Conservation (phyloP, 2,888 invertebrate genomes). For the Cataglyphis albicans region DNA sequence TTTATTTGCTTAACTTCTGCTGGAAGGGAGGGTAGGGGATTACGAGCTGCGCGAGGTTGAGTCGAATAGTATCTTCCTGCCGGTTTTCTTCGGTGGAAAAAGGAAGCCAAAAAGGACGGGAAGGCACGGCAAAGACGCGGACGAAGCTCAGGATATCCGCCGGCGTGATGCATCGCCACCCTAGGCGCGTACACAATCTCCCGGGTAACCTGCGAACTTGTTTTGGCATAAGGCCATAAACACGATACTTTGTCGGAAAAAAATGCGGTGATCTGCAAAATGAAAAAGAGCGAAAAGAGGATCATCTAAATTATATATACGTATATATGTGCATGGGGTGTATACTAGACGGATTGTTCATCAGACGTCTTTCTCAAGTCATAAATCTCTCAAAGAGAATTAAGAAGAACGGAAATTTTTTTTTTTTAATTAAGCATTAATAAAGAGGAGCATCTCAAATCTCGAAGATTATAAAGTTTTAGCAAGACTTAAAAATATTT, state of each 20-base stretch:
- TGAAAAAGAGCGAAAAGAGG: constrained; percentile 23
- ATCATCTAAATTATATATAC: constrained; percentile 23
- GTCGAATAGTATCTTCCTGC: constrained; percentile 56
- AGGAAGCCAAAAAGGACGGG: constrained; percentile 51
- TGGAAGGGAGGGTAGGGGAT: constrained; percentile 36
- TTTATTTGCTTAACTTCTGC: constrained; percentile 68
- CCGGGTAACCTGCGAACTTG: constrained; percentile 54
- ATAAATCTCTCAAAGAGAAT: not conserved
- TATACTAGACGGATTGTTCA: not conserved
- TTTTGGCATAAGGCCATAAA: constrained; percentile 62
- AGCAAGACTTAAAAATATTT: not conserved
- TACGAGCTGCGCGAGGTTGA: constrained; percentile 22
- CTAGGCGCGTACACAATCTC: constrained; percentile 55
- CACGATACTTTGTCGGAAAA: constrained; percentile 57
- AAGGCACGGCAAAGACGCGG: constrained; percentile 40
- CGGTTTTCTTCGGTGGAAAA: constrained; percentile 53
- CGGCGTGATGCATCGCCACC: constrained; percentile 75
- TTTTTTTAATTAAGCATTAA: not conserved
- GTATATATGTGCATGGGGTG: not conserved
- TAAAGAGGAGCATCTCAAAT: not conserved
- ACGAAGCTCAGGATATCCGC: constrained; percentile 73
- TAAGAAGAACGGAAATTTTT: not conserved
- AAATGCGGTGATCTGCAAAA: constrained; percentile 35
- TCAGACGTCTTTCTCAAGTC: not conserved
- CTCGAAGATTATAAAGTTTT: not conserved